Percentiles rank a stretch among this genome's conserved stretches.
phyloP scores from a whole-genome alignment of 2,113 vertebrate species.

The Pangasianodon hypophthalmus region DNA sequence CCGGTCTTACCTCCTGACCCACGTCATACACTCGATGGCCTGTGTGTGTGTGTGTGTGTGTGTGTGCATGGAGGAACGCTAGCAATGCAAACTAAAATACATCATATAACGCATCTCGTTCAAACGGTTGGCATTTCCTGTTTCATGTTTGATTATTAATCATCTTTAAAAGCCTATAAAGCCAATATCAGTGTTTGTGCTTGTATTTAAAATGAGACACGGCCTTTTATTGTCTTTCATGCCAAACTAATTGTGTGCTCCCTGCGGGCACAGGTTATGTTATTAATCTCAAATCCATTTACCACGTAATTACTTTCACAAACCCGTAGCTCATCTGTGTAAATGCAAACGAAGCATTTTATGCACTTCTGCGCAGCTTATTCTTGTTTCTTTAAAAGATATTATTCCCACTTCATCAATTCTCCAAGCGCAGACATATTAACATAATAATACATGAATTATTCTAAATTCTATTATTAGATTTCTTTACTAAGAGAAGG shows the following conservation, averaged over 20 bases:
- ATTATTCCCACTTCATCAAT: conserved; percentile 38
- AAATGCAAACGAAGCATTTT: conserved; percentile 45
- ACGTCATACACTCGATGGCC: background rate
- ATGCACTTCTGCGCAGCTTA: background rate
- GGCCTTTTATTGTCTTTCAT: conserved; percentile 12
- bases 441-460: conserved; percentile 25
- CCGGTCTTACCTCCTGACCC: background rate
- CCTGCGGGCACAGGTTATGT: conserved; percentile 24
- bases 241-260: conserved; percentile 26
- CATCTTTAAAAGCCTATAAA: conserved; percentile 4
- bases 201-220: conserved; percentile 19
- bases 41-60: background rate
- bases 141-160: conserved; percentile 3
- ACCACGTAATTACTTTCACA: conserved; percentile 40
- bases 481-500: background rate
- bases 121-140: conserved; percentile 8
- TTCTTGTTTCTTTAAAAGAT: conserved; percentile 9
- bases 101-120: background rate
- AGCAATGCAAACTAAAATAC: background rate
- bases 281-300: conserved; percentile 50
- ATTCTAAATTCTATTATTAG: conserved; percentile 34
- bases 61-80: background rate
- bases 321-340: conserved; percentile 6
- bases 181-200: background rate
- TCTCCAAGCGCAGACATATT: conserved; percentile 7